Conservation (phyloP, 2,113 vertebrate genomes). For the Rhynchomys soricoides region DNA sequence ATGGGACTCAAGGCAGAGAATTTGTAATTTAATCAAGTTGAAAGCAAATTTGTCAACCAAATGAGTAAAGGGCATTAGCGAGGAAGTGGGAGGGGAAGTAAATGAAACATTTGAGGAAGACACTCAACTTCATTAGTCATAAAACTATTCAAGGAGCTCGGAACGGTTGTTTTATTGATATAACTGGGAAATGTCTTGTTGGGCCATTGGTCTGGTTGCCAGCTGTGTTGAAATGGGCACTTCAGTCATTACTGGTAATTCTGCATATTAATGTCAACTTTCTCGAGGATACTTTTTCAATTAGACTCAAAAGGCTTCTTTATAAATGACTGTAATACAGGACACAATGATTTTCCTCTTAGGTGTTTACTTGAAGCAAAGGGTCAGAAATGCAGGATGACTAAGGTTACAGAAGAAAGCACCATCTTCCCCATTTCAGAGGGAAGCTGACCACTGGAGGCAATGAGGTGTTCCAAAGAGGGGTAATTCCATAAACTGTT, state of each 20-base stretch:
- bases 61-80: background rate
- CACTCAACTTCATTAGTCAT: background rate
- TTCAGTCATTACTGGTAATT: background rate
- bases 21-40: constrained; percentile 1
- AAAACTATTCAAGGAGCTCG: background rate
- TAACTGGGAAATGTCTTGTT: background rate
- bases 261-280: background rate
- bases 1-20: background rate
- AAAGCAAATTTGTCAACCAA: background rate
- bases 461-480: background rate
- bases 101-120: background rate
- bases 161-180: background rate
- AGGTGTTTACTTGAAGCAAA: background rate
- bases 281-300: background rate
- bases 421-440: background rate
- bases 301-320: background rate
- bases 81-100: background rate
- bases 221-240: background rate
- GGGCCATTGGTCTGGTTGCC: background rate
- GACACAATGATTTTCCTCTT: background rate
- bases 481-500: no score
- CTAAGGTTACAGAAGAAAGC: background rate
- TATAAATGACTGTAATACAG: background rate
- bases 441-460: fast-evolving
- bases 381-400: background rate